Evolutionary conservation across 2,888 invertebrate species (phyloP), one percentile per base, ranked within the genome.

Genomic region (Drosophila koepferae): DNA sequence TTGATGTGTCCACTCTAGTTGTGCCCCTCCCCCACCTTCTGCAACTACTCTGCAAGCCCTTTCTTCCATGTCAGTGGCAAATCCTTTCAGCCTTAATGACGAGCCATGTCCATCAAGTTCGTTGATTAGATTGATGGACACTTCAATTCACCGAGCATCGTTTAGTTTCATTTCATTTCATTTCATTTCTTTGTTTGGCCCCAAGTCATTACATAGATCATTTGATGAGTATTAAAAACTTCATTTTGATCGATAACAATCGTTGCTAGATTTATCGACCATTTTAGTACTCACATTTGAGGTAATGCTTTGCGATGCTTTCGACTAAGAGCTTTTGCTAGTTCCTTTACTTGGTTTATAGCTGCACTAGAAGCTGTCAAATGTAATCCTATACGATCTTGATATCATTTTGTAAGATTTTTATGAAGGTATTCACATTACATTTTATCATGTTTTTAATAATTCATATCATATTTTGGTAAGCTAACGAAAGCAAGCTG

Each of bases 61-160:
- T 38, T 28, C 28, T 2, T 40, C 31, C 48, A 44, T 20, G 43
- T 16, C 48, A 28, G 41, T 36, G 58, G 43, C 55, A 80, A 70
- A 70, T 71, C 70, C 61, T 53, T 72, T 36, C 63, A 48, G 48
- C 55, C 59, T 23, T 72, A 72, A 72, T 59, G 72, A 63, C 63
- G 59, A 72, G 55, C 48, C 23, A 58, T 51, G 61, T 76, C 53
- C 46, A 65, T 76, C 56, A 70, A 58, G 65, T 43, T 60, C 59
- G 38, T 55, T 59, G 60, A 54, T 59, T 51, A 63, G 48, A 74
- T 64, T 70, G 62, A 65, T 64, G 61, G 51, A 31, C 53, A 60
- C 61, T 49, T 61, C 38, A 68, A 48, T 70, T 20, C 53, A 14
- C 16, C 9, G 28, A 14, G 34, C 46, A 54, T 16, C 34, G 9